These are phyloP conservation scores for Cacatua alba DNA, from an alignment of 2,113 vertebrate species.

Conservation along the genomic window DNA sequence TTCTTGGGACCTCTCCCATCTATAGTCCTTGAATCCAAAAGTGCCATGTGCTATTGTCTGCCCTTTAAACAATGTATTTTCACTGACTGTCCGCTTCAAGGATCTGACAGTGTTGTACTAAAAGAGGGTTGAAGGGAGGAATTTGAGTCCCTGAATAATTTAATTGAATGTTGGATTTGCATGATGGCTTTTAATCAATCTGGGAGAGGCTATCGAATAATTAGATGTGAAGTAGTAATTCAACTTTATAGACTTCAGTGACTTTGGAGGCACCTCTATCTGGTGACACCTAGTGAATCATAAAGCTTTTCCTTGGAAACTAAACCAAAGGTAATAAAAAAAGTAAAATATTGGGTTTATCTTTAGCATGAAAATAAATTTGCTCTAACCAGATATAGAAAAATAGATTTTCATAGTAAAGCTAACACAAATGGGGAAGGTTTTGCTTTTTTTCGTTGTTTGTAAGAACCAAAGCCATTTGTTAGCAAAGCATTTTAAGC, in stretches of 20 bases:
- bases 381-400: neutral
- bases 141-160: neutral
- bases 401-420: neutral
- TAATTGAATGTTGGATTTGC: slow-evolving; percentile 2
- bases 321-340: neutral
- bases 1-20: neutral
- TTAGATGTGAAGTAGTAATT: neutral
- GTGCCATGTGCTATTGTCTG: neutral
- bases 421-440: rapidly evolving
- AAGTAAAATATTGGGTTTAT: neutral
- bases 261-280: neutral
- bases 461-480: neutral
- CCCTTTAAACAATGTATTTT: neutral
- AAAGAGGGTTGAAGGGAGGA: neutral
- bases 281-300: neutral
- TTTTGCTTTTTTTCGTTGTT: neutral
- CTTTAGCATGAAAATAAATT: neutral
- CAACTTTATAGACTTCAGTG: neutral
- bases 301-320: neutral
- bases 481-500: neutral
- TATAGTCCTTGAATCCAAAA: neutral
- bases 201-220: neutral
- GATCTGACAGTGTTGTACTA: neutral
- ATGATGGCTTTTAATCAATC: neutral
- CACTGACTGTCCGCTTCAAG: neutral